Percentiles rank a stretch among this genome's conserved stretches.
Evolutionary conservation across 30 jellyfish, hydroid and myxozoan genomes (phyloP).

Genomic region (Clytia hemisphaerica): DNA sequence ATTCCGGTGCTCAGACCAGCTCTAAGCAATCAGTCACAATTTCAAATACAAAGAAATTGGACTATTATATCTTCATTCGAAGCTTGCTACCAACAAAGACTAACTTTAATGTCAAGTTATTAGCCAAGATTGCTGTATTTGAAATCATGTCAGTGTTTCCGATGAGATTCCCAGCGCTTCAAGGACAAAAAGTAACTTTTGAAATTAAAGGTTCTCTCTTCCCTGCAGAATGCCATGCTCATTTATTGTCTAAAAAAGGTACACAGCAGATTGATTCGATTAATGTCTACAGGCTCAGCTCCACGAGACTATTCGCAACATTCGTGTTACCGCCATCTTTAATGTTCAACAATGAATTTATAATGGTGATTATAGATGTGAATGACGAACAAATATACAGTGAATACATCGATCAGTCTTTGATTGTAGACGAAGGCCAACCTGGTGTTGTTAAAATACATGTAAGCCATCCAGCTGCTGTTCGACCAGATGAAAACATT

Average conservation of each 20-base stretch:
- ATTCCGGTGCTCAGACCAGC: background rate
- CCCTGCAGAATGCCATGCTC: slow-evolving; percentile 6
- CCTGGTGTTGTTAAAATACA: slow-evolving; percentile 4
- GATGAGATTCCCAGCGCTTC: background rate
- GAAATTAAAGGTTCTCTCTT: slow-evolving; percentile 15
- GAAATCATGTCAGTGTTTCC: slow-evolving; percentile 21
- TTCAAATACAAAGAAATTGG: slow-evolving; percentile 17
- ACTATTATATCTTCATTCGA: slow-evolving; percentile 13
- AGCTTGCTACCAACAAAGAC: too few species aligned
- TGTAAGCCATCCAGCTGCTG: slow-evolving; percentile 18
- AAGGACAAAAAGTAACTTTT: background rate
- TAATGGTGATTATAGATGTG: too few species aligned
- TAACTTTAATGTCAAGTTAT: background rate
- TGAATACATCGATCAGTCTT: background rate
- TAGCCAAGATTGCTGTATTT: slow-evolving; percentile 10
- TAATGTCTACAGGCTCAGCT: background rate
- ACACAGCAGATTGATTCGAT: background rate
- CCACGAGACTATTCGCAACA: slow-evolving; percentile 28
- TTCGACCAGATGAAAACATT: slow-evolving; percentile 12
- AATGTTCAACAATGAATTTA: too few species aligned
- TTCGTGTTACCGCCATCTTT: background rate
- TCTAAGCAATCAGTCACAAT: slow-evolving; percentile 14
- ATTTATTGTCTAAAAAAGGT: background rate
- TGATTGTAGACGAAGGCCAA: background rate
- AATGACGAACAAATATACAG: background rate